Base-by-base conservation (phyloP, 1,140 invertebrate species). In the Cataglyphis hispanica region DNA sequence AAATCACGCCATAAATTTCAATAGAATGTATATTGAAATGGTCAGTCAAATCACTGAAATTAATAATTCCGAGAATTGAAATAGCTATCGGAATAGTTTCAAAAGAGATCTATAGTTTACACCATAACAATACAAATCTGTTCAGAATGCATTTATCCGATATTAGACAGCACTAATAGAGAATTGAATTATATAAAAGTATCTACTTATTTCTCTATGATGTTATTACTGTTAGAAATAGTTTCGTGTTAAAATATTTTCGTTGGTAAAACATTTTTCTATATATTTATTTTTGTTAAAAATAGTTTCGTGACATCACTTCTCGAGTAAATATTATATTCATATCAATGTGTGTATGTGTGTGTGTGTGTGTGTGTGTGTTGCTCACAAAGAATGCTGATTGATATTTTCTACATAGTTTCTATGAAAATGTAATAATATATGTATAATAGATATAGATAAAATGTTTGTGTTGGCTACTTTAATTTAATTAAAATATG, bases 41-140 rank as follows among this genome's bases (percentile, higher is more conserved):
- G 34, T 70, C 43, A 37, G 5, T 56, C 16, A 40, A 27, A 56
- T n/a, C 40, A 40, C 60, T 8, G 19, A 58, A 11, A 58, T 6
- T 46, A 19, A 56, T 70, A 81, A 70, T 69, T 80, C n/a, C 22
- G 22, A 56, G 37, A 80, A 53, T 64, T 50, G 11, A 64, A 46
- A 50, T n/a, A 46, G 25, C 43, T 0, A 37, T 34, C 37, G 40
- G n/a, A 46, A 78, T 75, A 46, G n/a, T 22, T 37, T 78, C 13
- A 34, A 50, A 77, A 31, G 5, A 50, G 8, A 53, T 3, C 1
- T 66, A 16, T 7, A 40, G 6, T 43, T 1, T 16, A n/a, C 19
- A 40, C 10, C 10, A 4, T 63, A 75, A 40, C 11, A 40, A 37
- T 76, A 8, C 11, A 60, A 75, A 31, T 16, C 5, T 46, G 8